Conservation (phyloP, 2,888 invertebrate genomes). For the Oxycera nigricornis region DNA sequence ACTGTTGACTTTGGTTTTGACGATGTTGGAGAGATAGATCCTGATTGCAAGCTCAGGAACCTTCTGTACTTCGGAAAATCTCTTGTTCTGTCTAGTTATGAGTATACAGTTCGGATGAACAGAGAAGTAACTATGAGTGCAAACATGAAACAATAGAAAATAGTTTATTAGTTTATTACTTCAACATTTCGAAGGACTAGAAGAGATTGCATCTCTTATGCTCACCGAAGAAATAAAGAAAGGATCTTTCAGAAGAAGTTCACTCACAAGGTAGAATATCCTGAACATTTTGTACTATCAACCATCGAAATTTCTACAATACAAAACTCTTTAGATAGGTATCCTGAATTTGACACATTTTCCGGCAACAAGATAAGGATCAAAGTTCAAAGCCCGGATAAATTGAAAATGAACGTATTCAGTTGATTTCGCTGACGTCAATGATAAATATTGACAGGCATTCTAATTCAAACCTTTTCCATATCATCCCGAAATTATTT, state of each 20-base stretch:
- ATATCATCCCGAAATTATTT: not conserved
- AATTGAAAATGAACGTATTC: too few species aligned
- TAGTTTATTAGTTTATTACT: not conserved
- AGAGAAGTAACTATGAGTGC: not conserved
- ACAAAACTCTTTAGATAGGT: not conserved
- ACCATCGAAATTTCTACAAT: not conserved
- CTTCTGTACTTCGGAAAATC: too few species aligned
- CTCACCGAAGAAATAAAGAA: not conserved
- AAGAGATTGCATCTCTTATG: not conserved
- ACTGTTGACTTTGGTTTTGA: slow-evolving; percentile 38
- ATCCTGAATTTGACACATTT: not conserved
- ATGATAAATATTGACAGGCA: slow-evolving; percentile 22
- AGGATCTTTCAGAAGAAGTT: not conserved
- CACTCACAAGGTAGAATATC: too few species aligned
- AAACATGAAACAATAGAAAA: not conserved
- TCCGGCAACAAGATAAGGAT: not conserved
- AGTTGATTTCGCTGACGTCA: not conserved
- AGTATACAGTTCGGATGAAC: not conserved
- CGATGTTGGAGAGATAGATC: slow-evolving; percentile 1
- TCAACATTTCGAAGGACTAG: not conserved
- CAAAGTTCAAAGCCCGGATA: not conserved
- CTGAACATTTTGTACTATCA: too few species aligned
- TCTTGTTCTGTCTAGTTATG: too few species aligned
- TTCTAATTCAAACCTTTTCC: slow-evolving; percentile 1
- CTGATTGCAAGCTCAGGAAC: too few species aligned